Percentiles rank a stretch among this genome's conserved stretches.
These are phyloP conservation scores for Pseudomugil tenellus DNA, from an alignment of 2,797 vertebrate species.

Conservation along the genomic window DNA sequence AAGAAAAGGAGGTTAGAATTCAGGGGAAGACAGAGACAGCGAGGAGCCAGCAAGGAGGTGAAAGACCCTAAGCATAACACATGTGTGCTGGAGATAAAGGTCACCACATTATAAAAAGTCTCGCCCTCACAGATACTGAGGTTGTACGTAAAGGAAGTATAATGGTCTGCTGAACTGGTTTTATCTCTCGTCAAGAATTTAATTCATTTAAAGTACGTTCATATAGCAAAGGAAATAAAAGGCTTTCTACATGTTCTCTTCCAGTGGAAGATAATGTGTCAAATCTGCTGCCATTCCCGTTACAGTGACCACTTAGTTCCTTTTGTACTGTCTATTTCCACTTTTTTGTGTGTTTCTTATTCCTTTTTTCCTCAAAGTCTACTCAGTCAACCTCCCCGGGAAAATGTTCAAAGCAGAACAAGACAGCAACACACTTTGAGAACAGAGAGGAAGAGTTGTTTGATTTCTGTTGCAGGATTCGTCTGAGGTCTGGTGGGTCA, in stretches of 20 bases:
- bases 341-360: slow-evolving; percentile 32
- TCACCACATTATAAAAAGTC: slow-evolving; percentile 74
- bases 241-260: neutral
- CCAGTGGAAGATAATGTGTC: slow-evolving; percentile 1
- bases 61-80: slow-evolving; percentile 67
- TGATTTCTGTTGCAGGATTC: slow-evolving; percentile 64
- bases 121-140: slow-evolving; percentile 27
- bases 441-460: slow-evolving; percentile 54
- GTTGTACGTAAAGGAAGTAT: slow-evolving; percentile 17
- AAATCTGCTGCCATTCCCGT: slow-evolving; percentile 17
- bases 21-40: slow-evolving; percentile 73
- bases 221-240: neutral
- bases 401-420: slow-evolving; percentile 62
- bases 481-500: slow-evolving; percentile 65
- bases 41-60: slow-evolving; percentile 51
- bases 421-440: slow-evolving; percentile 61
- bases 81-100: slow-evolving; percentile 77
- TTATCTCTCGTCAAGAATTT: slow-evolving; percentile 4
- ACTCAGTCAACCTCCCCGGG: slow-evolving; percentile 64
- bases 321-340: slow-evolving; percentile 39
- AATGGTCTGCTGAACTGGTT: neutral
- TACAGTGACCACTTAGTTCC: slow-evolving; percentile 42
- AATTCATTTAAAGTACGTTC: neutral
- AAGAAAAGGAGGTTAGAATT: slow-evolving; percentile 77
- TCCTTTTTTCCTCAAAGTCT: slow-evolving; percentile 20